Evolutionary conservation across 2,888 invertebrate genomes (phyloP), one percentile per base, ranked within the genome.

Genomic region (Ligdia adustata): DNA sequence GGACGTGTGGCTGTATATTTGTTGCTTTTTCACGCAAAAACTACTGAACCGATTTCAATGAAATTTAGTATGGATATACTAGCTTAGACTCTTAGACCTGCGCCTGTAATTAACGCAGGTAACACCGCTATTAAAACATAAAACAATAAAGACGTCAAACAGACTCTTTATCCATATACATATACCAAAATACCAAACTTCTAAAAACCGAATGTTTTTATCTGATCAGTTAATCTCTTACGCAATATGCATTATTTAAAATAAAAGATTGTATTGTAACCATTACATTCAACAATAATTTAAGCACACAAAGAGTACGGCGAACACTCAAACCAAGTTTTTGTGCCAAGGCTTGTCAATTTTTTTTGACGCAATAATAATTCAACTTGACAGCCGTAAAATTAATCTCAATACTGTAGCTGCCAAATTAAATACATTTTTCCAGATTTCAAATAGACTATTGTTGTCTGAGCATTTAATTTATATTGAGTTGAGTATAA

Each of bases 361-460:
- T 57, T 41, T n/a, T 47, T 39, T 39, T 35, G 22, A 38, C 51
- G 51, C 55, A 54, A 64, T 58, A 52, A n/a, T n/a, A n/a, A n/a
- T n/a, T n/a, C 51, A 55, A 49, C 43, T 62, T 66, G 69, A 71
- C 69, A 71, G 58, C 57, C 71, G 69, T 66, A 52, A 65, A 71
- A 71, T 69, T 69, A 64, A 64, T 65, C 41, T 49, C 55, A 44
- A 53, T 55, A 48, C 28, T 38, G 15, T 48, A 43, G 57, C 46
- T 52, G 52, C 50, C 50, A 59, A 57, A 62, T 64, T 52, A 46
- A 52, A 39, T 26, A 55, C 38, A 38, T 54, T 46, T 54, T 50
- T 48, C 52, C n/a, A n/a, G n/a, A n/a, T 14, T 28, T 18, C 33
- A 47, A 22, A 22, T 1, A n/a, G 22, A 6, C 7, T 22, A 22